Evolutionary conservation across 2,888 invertebrate species (phyloP), one percentile per base, ranked within the genome.

Genomic region (Heliconius ethilla): DNA sequence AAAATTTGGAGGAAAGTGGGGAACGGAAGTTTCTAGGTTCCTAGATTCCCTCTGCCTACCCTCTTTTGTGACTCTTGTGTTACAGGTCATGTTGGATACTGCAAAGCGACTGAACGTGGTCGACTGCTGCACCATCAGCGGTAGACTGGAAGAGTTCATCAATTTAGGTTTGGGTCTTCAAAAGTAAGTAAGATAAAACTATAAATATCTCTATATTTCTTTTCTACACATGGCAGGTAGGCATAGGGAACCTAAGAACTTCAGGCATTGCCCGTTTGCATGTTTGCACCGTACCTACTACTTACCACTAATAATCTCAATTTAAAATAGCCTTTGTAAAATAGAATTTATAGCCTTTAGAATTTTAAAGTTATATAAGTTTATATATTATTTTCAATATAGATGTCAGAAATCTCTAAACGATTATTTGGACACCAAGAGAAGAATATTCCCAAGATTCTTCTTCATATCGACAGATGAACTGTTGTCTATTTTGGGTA

Each of bases 381-480:
- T 15, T 45, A 5, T 22, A 18, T 55, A 13, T 10, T 29, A 2
- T 37, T n/a, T 27, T 51, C 22, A 70, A 70, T 55, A 22, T 82
- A 94, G 94, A 78, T 98, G 98, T 89, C 98, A 98, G 90, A 98
- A 98, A 89, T 98, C 98, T 0, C 92, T 99, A 76, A 97, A 97
- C 86, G 98, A 98, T 87, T 99, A 98, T 89, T 93, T 99, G 82
- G 98, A 98, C 89, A 96, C 97, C 0, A 98, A 98, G 90, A 95
- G 99, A 70, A 96, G 97, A 80, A 96, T 97, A 81, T 99, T 98
- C 89, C 98, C 99, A 4, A 92, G 99, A 75, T 99, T 99, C 92
- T 98, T 97, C 92, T 99, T 99, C 90, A 97, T 99, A 86, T 98
- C 98, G 5, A 98, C 98, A 45, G 98, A 98, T 86, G 99, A 99